Conservation (phyloP, 1,140 invertebrate species). For the Temnothorax curvispinosus region DNA sequence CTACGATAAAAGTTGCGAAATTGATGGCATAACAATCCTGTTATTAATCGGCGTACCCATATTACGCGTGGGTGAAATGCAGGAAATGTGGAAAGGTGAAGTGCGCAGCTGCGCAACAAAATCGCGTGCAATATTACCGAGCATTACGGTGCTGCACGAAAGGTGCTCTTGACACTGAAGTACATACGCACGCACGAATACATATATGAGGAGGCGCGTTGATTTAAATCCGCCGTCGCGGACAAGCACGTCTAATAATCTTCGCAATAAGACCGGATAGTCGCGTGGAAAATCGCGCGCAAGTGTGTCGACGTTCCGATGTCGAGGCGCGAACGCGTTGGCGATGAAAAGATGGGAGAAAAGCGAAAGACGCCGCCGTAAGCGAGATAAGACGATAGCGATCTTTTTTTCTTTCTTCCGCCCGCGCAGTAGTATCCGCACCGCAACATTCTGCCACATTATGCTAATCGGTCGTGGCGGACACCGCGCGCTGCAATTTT, state of each 20-base stretch:
- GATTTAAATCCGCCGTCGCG: not conserved
- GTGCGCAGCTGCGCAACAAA: constrained; percentile 48
- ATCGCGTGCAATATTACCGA: constrained; percentile 28
- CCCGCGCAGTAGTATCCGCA: constrained; percentile 22
- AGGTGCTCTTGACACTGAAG: constrained; percentile 50
- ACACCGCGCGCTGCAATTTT: constrained; percentile 51
- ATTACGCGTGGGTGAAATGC: constrained; percentile 50
- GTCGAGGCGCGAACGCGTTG: not conserved
- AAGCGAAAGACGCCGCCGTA: not conserved
- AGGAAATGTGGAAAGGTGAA: constrained; percentile 50
- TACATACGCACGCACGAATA: not conserved
- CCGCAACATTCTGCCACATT: constrained; percentile 41
- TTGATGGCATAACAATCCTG: constrained; percentile 28
- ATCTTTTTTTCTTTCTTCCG: not conserved
- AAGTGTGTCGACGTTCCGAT: not conserved
- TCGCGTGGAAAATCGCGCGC: not conserved
- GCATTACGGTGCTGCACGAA: constrained; percentile 13
- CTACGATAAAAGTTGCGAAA: constrained; percentile 26
- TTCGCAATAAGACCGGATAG: not conserved
- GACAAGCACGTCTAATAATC: not conserved
- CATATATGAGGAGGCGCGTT: not conserved
- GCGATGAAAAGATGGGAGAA: not conserved
- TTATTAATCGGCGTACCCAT: constrained; percentile 25
- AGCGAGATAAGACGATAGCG: not conserved
- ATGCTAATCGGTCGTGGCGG: constrained; percentile 54